Base-by-base conservation (phyloP, 2,113 vertebrate genomes). In the Opisthocomus hoazin region DNA sequence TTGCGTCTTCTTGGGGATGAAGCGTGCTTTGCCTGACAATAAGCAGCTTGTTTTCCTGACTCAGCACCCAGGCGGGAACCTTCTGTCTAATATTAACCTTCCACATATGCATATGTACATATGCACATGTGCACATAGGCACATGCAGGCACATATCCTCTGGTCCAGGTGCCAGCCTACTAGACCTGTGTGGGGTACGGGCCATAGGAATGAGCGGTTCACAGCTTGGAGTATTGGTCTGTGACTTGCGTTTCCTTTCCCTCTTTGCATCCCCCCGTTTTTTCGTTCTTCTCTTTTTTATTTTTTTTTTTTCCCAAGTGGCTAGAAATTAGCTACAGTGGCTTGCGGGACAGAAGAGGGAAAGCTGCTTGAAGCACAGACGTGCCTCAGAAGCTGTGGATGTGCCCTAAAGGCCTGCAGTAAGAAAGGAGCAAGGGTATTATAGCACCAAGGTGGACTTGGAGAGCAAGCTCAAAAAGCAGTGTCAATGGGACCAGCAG, bases 331-430 rank as follows among this genome's bases (percentile, higher is more conserved):
- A 75, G 11, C 14, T 36, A 36, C 27, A 26, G 15, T 39, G 12
- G 1, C 34, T 60, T 86, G 39, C 48, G 39, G n/a, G 20, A 61
- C 5, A 23, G 32, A 39, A 50, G n/a, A 12, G 30, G 12, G 9
- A 89, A 89, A 66, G 32, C 22, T 66, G 7, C 2, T 26, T 65
- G 37, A 27, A 39, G 21, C 0, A 0, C 1, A 8, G 50, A 48
- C 0, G 0, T 89, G 17, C 26, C 29, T 83, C 1, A 4, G 19
- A 69, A 6, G 8, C 50, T 53, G 7, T 41, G 22, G 13, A n/a
- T 78, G 23, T 69, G 7, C 14, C 37, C 21, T 46, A 23, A 36
- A 27, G 27, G 27, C 36, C 32, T 87, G 37, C 14, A 12, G 7
- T 7, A 37, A 6, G 1, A 18, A 22, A 23, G 18, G 21, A 60